Conservation (phyloP, 1,140 invertebrate genomes). For the Drosophila novamexicana region DNA sequence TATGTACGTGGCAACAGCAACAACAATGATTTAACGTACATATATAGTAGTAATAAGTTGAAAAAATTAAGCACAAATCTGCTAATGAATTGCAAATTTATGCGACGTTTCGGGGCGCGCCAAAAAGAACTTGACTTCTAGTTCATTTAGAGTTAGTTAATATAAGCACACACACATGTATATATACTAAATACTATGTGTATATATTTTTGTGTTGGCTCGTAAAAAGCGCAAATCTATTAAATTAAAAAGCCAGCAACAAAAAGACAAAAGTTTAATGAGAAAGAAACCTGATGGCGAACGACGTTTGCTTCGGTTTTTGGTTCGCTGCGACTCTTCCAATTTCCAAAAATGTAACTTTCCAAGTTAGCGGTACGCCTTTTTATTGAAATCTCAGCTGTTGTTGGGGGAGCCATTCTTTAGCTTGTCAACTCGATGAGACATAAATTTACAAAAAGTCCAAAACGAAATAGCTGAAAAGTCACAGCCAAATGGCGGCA, state of each 20-base stretch:
- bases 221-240: slow-evolving; percentile 74
- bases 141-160: slow-evolving; percentile 63
- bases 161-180: slow-evolving; percentile 13
- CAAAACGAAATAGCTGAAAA: slow-evolving; percentile 68
- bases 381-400: slow-evolving; percentile 69
- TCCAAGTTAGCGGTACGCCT: slow-evolving; percentile 82
- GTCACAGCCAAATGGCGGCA: slow-evolving; percentile 68
- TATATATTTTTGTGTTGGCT: slow-evolving; percentile 48
- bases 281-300: slow-evolving; percentile 75
- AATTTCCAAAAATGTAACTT: slow-evolving; percentile 83
- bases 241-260: slow-evolving; percentile 66
- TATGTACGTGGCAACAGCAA: slow-evolving; percentile 60
- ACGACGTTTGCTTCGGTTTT: slow-evolving; percentile 18
- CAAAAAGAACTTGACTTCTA: slow-evolving; percentile 83
- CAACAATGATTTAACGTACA: neutral
- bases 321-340: slow-evolving; percentile 40
- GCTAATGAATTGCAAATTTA: slow-evolving; percentile 80
- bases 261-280: slow-evolving; percentile 72
- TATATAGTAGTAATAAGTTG: slow-evolving; percentile 50
- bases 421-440: slow-evolving; percentile 81
- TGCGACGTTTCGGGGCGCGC: slow-evolving; percentile 67
- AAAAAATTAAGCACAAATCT: slow-evolving; percentile 74
- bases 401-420: slow-evolving; percentile 69
- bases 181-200: slow-evolving; percentile 22
- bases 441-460: slow-evolving; percentile 78